Base-by-base conservation (phyloP, 2,888 invertebrate genomes). In the Caenorhabditis sp. region DNA sequence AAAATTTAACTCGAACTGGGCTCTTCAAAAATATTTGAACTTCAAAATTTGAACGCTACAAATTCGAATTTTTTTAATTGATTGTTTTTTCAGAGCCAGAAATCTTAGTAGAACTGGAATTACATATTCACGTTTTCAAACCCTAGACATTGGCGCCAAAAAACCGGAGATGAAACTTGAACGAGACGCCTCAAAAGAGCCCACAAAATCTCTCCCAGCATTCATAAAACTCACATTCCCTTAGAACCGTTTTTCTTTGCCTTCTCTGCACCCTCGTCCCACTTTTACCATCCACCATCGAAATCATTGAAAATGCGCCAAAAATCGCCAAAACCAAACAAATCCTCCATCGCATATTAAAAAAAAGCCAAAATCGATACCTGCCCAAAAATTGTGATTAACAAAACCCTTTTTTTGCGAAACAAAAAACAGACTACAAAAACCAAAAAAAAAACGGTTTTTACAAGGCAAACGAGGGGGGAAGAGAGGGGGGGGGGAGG, bases 161-260 rank as follows among this genome's bases (percentile, higher is more conserved):
- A 43, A 17, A 17, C 17, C 43, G 17, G 14, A 36, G 10, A 8
- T 36, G 5, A 36, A 36, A 36, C 10, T 36, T 36, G 36, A 36
- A 36, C 10, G 5, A 36, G 7, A 36, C 36, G 36, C 10, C 7
- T 5, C 36, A 36, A 36, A 36, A 36, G 36, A 36, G 5, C 10
- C 10, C 10, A 8, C 7, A 8, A 53, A 59, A 59, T 21, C 8
- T 36, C 1, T 1, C 49, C 49, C 36, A n/a, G n/a, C n/a, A n/a
- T n/a, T n/a, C 21, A 7, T 1, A 59, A 43, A 43, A 71, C 70
- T 71, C 49, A 71, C 70, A 71, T 60, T 71, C 70, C 23, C 70
- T 23, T 12, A 67, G 60, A 1, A 71, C 38, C 2, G 63, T 25
- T 26, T 54, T 54, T 38, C 60, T 27, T 14, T 38, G 60, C 25